phyloP scores from a whole-genome alignment of 2,797 vertebrate species.

The Tapera naevia region DNA sequence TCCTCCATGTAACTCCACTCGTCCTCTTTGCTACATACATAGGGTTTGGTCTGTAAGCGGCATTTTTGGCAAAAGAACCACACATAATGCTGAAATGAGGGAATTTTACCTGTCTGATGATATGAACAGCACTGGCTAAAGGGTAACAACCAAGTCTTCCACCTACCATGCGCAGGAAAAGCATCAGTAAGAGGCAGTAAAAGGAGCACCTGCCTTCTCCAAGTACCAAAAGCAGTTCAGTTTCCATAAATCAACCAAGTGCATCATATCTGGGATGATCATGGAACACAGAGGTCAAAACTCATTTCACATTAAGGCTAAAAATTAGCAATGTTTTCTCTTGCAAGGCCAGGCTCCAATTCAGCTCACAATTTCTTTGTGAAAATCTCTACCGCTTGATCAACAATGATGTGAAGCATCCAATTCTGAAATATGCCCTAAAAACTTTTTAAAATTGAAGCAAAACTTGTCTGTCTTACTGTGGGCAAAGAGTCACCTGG shows the following conservation, averaged over 20 bases:
- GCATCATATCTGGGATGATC: fast-evolving
- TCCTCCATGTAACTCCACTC: fast-evolving
- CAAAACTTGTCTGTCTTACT: background rate
- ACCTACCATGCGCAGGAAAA: background rate
- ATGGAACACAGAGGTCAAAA: background rate
- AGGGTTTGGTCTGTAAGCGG: background rate
- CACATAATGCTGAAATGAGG: background rate
- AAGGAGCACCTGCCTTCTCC: background rate
- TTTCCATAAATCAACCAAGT: background rate
- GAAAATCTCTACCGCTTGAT: background rate
- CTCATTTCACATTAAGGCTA: background rate
- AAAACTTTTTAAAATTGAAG: background rate
- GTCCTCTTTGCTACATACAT: background rate
- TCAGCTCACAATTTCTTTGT: background rate
- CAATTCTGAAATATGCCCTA: background rate
- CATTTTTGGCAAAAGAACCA: background rate
- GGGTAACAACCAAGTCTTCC: background rate
- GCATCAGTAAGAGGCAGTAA: background rate
- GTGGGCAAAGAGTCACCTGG: background rate
- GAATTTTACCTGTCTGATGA: background rate
- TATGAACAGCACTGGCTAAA: background rate
- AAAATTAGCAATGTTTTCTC: background rate
- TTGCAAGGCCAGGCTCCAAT: background rate
- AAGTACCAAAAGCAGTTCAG: background rate
- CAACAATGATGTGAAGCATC: background rate